Percentiles rank a stretch among this genome's conserved stretches.
phyloP scores from a whole-genome alignment of 2,888 invertebrate species.

The Suillia variegata region DNA sequence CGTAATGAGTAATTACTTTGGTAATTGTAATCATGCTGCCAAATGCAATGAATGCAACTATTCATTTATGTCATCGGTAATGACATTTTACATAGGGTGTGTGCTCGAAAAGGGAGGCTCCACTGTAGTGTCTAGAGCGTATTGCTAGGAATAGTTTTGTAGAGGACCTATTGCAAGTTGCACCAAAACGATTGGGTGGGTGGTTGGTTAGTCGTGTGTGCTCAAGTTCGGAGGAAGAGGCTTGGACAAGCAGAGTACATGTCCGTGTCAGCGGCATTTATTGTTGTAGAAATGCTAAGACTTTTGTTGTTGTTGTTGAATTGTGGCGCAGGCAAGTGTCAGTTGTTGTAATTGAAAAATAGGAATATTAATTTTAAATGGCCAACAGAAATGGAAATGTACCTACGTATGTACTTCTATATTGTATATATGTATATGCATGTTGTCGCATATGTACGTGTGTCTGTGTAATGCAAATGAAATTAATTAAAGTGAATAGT shows the following conservation, averaged over 20 bases:
- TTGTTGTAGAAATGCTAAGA: not conserved
- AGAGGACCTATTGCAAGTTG: no score
- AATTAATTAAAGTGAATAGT: not conserved
- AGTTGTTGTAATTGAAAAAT: constrained; percentile 51
- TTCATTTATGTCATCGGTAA: constrained; percentile 58
- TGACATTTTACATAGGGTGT: constrained; percentile 56
- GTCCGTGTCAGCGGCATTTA: not conserved
- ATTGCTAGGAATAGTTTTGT: no score
- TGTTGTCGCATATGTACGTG: not conserved
- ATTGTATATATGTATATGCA: no score
- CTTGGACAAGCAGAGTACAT: no score
- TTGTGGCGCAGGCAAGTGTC: constrained; percentile 43
- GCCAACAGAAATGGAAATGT: constrained; percentile 11
- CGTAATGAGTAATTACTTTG: constrained; percentile 22
- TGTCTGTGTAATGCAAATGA: not conserved
- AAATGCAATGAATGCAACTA: constrained; percentile 57
- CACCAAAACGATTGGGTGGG: no score
- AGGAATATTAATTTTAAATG: constrained; percentile 50
- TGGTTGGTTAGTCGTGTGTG: no score
- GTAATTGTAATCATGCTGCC: constrained; percentile 44
- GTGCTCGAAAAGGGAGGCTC: constrained; percentile 23
- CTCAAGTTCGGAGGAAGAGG: no score
- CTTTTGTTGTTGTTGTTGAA: not conserved
- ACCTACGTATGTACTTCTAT: not conserved
- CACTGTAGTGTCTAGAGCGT: no score